Base-by-base conservation (phyloP, 2,888 invertebrate genomes). In the Dysmachus trigonus region DNA sequence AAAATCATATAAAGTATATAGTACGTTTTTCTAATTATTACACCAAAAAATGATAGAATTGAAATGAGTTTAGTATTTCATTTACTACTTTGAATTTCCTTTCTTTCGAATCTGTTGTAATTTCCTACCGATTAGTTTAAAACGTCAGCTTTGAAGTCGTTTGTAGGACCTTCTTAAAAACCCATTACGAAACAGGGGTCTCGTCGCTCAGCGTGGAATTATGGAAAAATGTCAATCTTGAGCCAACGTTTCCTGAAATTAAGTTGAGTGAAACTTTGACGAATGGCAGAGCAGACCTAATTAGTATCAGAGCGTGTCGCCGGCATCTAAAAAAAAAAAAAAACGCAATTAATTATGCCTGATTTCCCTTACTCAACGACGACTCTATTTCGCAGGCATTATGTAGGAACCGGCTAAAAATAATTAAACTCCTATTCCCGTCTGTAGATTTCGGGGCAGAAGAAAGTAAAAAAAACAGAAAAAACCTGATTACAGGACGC, bases 391-490 rank as follows among this genome's bases (percentile, higher is more conserved):
- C 35, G 30, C 4, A 38, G 30, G 30, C 47, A 27, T 41, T 77
- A 47, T 77, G 38, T 47, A 18, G 27, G 47, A 27, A 41, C 41
- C 77, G 27, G 77, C 41, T 77, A 30, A 77, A 77, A 77, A 77
- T 77, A 77, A 77, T 77, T 77, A 77, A 77, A 77, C 41, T 31
- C 22, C 22, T 77, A 47, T 27, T 47, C 77, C 30, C n/a, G 77
- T 47, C 77, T 27, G 27, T 15, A 47, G 77, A 77, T 77, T 38
- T 77, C 10, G 27, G 62, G 1, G 27, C 62, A 62, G 27, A 62
- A 62, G 62, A 62, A 62, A 62, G 62, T 8, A 62, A 62, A 22
- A 77, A 33, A 35, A 74, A 74, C 38, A 31, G 5, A 74, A 73
- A 74, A 74, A 77, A 76, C 38, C 77, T 77, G 47, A 77, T 77